phyloP scores from a whole-genome alignment of 2,113 vertebrate genomes.

The Lynx canadensis region DNA sequence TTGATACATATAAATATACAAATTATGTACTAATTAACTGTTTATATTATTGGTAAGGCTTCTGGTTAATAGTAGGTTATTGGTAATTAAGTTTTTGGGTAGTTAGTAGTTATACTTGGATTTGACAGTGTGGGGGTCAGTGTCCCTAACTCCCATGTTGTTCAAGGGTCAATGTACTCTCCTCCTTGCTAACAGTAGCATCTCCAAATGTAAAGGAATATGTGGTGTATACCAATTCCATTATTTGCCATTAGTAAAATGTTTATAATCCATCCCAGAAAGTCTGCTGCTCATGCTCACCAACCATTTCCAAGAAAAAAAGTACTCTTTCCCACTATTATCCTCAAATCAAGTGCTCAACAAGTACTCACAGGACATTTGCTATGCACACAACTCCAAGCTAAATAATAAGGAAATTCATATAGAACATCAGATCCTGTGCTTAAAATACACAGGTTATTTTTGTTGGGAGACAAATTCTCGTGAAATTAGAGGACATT shows the following conservation, averaged over 20 bases:
- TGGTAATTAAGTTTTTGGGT: neutral
- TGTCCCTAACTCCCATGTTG: neutral
- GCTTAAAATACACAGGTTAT: conserved; percentile 5
- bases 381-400: neutral
- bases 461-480: neutral
- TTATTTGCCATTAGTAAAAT: neutral
- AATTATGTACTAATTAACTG: neutral
- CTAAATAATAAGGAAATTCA: neutral
- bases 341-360: neutral
- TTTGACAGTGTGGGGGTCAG: neutral
- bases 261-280: neutral
- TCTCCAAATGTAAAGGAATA: conserved; percentile 20
- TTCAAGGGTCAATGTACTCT: neutral
- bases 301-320: conserved; percentile 5
- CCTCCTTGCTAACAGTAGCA: neutral
- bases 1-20: neutral
- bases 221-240: neutral
- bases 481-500: neutral
- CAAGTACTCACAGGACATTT: neutral
- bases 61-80: neutral
- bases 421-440: neutral
- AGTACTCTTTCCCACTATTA: neutral
- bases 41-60: neutral
- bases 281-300: neutral
- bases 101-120: neutral